Evolutionary conservation across 1,140 invertebrate species (phyloP), one percentile per base, ranked within the genome.

Genomic region (Vollenhovia emeryi): DNA sequence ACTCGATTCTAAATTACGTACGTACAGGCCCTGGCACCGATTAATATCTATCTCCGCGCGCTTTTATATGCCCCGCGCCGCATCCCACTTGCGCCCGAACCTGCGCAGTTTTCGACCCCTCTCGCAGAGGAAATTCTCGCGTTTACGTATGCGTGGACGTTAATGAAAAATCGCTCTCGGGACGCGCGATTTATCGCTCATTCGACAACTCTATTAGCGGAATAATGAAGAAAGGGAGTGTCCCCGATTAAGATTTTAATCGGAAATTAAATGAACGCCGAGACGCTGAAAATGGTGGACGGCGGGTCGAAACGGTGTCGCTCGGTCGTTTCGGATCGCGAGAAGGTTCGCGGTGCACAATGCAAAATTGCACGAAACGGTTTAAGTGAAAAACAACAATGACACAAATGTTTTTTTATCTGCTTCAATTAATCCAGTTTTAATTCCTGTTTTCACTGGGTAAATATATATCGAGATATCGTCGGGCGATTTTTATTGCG

Each of bases 1-100:
- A 82, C 66, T 82, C 78, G 66, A 82, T 71, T 82, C 78, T 82
- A 82, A 82, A 82, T 82, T 82, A 82, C 66, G 66, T 52, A 73
- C 36, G 36, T 66, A 82, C 78, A 24, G n/a, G 48, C 15, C 64
- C 11, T 50, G 48, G 30, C 66, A 15, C n/a, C 66, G 36, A 71
- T 82, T 73, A 71, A 71, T 82, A 71, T 57, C 66, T 82, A 55
- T 55, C 50, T 21, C 40, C 18, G 24, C 57, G 5, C 78, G 64
- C 78, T 48, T 66, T 48, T 79, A 73, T 52, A 79, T 43, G 62
- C 40, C n/a, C n/a, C 18, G 36, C 50, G 66, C 33, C 48, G 78
- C 66, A 57, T 82, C 66, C 64, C 21, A 55, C 64, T 69, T 40
- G 64, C 24, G 2, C 36, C n/a, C 27, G 15, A 30, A 40, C 33